These are phyloP conservation scores for Xiphias gladius DNA, from an alignment of 2,113 vertebrate species.

Conservation along the genomic window DNA sequence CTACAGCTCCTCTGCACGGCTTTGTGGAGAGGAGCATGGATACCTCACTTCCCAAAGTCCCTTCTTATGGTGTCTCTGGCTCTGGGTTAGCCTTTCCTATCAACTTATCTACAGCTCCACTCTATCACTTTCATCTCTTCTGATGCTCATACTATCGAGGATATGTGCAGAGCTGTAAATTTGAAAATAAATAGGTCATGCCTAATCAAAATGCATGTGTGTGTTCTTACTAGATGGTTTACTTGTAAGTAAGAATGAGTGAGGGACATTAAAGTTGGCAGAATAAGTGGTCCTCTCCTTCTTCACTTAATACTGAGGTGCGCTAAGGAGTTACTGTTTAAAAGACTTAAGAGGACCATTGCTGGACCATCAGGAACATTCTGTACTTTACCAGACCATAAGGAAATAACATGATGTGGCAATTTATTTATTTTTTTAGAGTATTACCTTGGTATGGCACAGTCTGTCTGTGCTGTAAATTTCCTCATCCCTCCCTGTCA, in stretches of 20 bases:
- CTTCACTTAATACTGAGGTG: background rate
- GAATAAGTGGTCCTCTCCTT: background rate
- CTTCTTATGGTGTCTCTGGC: slow-evolving; percentile 65
- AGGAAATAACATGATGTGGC: background rate
- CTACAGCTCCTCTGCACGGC: slow-evolving; percentile 21
- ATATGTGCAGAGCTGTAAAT: slow-evolving; percentile 21
- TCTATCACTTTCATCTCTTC: slow-evolving; percentile 34
- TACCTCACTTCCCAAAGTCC: slow-evolving; percentile 35
- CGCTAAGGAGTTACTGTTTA: background rate
- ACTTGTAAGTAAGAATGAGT: background rate
- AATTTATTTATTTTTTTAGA: too few relatives aligned
- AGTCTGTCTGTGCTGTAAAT: background rate
- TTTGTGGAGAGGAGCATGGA: slow-evolving; percentile 44
- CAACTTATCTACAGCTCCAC: slow-evolving; percentile 35
- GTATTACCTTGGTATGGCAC: background rate
- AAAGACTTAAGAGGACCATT: background rate
- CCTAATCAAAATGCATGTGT: background rate
- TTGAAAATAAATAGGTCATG: background rate
- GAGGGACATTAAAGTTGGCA: background rate
- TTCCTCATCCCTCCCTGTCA: background rate
- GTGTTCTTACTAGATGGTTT: background rate
- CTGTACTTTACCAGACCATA: background rate
- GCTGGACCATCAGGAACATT: background rate
- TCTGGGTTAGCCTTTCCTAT: slow-evolving; percentile 28
- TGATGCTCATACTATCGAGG: slow-evolving; percentile 8